Base-by-base conservation (phyloP, 1,140 invertebrate species). In the Rhagoletis zephyria region DNA sequence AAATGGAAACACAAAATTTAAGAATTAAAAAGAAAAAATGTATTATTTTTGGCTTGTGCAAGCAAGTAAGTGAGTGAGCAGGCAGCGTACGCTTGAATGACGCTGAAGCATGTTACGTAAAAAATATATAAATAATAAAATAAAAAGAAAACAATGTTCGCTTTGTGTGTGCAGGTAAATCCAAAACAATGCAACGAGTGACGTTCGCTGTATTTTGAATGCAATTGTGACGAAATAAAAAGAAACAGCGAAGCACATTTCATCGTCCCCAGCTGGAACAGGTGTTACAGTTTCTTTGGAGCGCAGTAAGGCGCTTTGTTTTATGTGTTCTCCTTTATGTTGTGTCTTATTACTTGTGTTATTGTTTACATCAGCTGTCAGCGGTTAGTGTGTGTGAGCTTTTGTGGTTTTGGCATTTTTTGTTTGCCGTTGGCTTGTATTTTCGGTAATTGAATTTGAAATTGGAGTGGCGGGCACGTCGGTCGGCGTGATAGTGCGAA, bases 391-490 rank as follows among this genome's bases (percentile, higher is more conserved):
- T 42, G n/a, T 56, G 14, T 19, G n/a, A 19, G 40, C 10, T 5
- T 56, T 5, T 56, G 51, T 2, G 51, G 51, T 70, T 70, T n/a
- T 7, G 16, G 16, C 61, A 45, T 45, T 51, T 51, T 51, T 81
- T 56, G 6, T 10, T 81, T 81, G 74, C 74, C 74, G 74, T 2
- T 81, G 74, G 48, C 74, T 16, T 81, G 16, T 16, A 81, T 81
- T 81, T 81, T 81, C 48, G 48, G 74, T 81, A 81, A 81, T 81
- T 81, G 74, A 81, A 81, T 81, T 81, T 81, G 74, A 81, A 81
- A 81, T 59, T 81, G 48, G 56, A 81, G 48, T 81, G 74, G 48
- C 56, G 74, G 16, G 74, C 74, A 6, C 48, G 74, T 56, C 74
- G 56, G 19, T n/a, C 74, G 7, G 19, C n/a, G 51, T 81, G 74